Conservation (phyloP, 2,113 vertebrate species). For the Tauraco erythrolophus region DNA sequence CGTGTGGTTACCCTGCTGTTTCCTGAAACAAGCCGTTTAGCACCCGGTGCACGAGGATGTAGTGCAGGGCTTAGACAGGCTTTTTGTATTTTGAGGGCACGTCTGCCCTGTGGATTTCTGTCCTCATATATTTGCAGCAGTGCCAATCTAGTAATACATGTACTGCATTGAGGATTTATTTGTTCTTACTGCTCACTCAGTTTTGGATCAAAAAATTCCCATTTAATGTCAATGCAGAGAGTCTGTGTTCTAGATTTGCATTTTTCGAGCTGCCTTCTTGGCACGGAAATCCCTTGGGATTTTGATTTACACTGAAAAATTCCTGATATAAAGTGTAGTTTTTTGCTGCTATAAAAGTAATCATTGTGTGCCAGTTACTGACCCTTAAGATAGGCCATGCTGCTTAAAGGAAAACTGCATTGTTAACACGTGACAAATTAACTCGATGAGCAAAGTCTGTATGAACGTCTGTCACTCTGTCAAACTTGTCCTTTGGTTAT, state of each 20-base stretch:
- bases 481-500: neutral
- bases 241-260: neutral
- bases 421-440: neutral
- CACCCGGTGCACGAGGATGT: neutral
- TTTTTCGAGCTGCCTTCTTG: neutral
- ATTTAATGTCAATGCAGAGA: neutral
- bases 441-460: neutral
- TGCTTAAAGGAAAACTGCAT: neutral
- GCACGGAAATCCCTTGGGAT: neutral
- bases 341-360: neutral
- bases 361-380: neutral
- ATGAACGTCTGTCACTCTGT: neutral
- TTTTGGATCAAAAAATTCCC: neutral
- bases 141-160: neutral
- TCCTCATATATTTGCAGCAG: neutral
- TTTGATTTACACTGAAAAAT: neutral
- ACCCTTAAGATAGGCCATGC: neutral
- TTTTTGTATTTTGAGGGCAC: neutral
- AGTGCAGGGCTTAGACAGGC: neutral
- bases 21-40: neutral
- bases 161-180: neutral
- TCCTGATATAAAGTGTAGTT: rapidly evolving
- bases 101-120: neutral
- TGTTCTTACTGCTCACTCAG: neutral
- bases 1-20: neutral